Evolutionary conservation across 2,888 invertebrate genomes (phyloP), one percentile per base, ranked within the genome.

Genomic region (Lapara coniferarum): DNA sequence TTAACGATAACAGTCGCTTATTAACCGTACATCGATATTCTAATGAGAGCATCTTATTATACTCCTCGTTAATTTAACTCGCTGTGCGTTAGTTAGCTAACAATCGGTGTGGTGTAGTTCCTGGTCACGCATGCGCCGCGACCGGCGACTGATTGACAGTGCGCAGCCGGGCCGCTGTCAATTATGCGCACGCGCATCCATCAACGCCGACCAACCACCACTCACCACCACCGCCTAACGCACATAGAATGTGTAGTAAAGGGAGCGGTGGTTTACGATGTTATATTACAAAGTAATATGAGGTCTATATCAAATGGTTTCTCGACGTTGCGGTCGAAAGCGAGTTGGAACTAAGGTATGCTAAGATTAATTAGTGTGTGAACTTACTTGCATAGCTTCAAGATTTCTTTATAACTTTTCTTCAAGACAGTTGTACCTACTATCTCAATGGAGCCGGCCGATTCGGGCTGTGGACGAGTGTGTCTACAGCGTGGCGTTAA

Each of bases 121-220:
- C 63, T 63, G 49, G 71, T 59, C 55, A 66, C 51, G 67, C 52
- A 59, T 46, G 66, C 66, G 68, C 59, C 56, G 49, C 63, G 52
- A 52, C 74, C 77, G 78, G 76, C 79, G 81, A 55, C 80, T 80
- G 73, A 69, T 74, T 70, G 74, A 75, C 72, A 71, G 74, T 72
- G 74, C 67, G 71, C 74, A 75, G 72, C 72, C 78, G 72, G 70
- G 80, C 76, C 75, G 77, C 84, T 86, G 85, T 85, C 86, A 86
- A 85, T 85, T 85, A 85, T 75, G 78, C 75, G 84, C 78, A 72
- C 77, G 81, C 80, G 77, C 84, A 82, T 85, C 84, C 80, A 80
- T 83, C 85, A 85, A 78, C 4, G 71, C 71, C 37, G 67, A 44
- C 73, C 75, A 76, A 71, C 77, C 72, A 71, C 67, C 72, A 56